A percentile compares a stretch with the other conserved stretches of the same genome.
Conservation (phyloP, 1,140 invertebrate genomes). For the Chelonus insularis region DNA sequence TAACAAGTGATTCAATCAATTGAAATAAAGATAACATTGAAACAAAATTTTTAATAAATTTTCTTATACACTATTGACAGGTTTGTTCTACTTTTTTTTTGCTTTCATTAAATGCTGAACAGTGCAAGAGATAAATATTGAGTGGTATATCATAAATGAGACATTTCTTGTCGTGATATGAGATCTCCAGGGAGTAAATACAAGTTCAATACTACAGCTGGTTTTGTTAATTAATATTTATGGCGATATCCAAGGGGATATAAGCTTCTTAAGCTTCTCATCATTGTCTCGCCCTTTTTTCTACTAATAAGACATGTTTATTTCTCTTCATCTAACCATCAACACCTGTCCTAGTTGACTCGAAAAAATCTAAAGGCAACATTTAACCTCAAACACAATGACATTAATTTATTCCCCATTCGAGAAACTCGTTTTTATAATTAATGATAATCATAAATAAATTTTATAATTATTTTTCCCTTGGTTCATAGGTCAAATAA, state of each 20-base stretch:
- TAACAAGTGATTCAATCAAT: too few relatives aligned
- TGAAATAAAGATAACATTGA: too few relatives aligned
- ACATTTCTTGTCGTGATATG: neutral
- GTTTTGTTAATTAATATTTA: conserved; percentile 31
- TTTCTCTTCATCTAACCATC: neutral
- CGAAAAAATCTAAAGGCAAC: too few relatives aligned
- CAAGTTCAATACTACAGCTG: conserved; percentile 19
- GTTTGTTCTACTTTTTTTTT: neutral
- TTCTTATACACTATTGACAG: neutral
- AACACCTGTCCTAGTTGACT: conserved; percentile 19
- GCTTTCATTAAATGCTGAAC: neutral
- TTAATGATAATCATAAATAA: too few relatives aligned
- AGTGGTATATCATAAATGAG: conserved; percentile 14
- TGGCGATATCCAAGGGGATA: conserved; percentile 23
- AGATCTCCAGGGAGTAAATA: conserved; percentile 12
- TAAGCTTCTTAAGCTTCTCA: neutral
- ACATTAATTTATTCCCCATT: neutral
- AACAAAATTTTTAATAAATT: neutral
- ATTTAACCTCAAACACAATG: too few relatives aligned
- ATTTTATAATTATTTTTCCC: too few relatives aligned
- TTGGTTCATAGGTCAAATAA: too few relatives aligned
- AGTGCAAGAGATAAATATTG: neutral
- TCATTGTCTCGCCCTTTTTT: conserved; percentile 8
- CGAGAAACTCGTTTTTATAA: conserved; percentile 2
- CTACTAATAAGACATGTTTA: conserved; percentile 19